These are phyloP conservation scores for Capitulum mitella DNA, from an alignment of 2,888 invertebrate species.

Conservation along the genomic window DNA sequence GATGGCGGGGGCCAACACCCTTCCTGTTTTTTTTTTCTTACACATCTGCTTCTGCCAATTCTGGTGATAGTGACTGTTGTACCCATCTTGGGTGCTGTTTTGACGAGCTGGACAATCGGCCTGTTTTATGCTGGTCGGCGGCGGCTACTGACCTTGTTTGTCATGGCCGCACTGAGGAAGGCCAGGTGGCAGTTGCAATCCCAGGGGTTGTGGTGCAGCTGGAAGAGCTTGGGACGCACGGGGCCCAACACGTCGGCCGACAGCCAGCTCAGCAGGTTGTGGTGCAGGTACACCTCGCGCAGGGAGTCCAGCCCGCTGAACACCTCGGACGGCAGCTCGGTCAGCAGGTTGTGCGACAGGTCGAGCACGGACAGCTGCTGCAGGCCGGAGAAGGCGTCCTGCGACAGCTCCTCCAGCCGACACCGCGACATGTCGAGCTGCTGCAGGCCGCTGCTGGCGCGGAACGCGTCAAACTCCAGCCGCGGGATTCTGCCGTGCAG, in stretches of 20 bases:
- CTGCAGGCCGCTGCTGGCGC: not conserved
- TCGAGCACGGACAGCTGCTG: not conserved
- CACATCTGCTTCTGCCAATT: too few species aligned
- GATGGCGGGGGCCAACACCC: too few species aligned
- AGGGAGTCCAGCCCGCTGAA: not conserved
- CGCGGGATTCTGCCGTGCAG: slow-evolving; percentile 49
- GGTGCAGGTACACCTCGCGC: slow-evolving; percentile 4
- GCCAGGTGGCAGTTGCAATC: not conserved
- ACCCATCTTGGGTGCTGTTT: too few species aligned
- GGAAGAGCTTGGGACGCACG: not conserved
- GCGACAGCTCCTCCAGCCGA: not conserved
- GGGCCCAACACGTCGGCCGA: not conserved
- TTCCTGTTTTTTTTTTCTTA: too few species aligned
- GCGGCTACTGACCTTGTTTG: not conserved
- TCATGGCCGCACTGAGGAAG: slow-evolving; percentile 11
- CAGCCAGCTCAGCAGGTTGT: slow-evolving; percentile 16
- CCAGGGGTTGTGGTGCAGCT: slow-evolving; percentile 15
- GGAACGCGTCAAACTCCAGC: not conserved
- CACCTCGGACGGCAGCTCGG: not conserved
- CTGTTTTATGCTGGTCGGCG: not conserved
- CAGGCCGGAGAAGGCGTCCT: not conserved
- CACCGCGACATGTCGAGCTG: not conserved
- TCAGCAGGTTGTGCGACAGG: not conserved
- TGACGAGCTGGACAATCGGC: too few species aligned
- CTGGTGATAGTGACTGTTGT: too few species aligned